Base-by-base conservation (phyloP, 2,797 vertebrate species). In the Taenioides sp. region DNA sequence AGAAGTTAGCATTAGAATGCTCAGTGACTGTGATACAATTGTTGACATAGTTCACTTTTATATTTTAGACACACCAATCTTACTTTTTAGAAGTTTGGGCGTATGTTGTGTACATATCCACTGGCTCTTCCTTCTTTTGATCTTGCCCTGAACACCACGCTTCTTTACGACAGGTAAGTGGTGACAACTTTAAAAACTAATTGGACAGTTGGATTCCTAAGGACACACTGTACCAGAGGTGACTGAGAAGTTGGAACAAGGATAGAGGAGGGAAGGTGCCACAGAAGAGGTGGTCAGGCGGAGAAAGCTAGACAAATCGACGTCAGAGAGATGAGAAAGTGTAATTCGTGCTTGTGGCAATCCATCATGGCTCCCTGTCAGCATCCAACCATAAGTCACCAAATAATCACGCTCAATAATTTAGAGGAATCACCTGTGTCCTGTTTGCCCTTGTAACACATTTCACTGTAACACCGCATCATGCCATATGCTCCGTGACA, bases 321-420 rank as follows among this genome's bases (percentile, higher is more conserved):
- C 84, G 78, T 81, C 7, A 54, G 76, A 85, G 85, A 72, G 87
- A 86, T 81, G 87, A 92, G 90, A 91, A 91, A 89, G 90, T 92
- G 91, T 91, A 92, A 93, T 93, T 93, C 90, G 88, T 86, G 78
- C 82, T 74, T 61, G 78, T 76, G 70, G 77, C 86, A 72, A 89
- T 93, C 90, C 84, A 88, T 94, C 89, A 87, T 79, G 74, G 65
- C 64, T 76, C 69, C 72, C 75, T 80, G 92, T 91, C 93, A 93
- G 90, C 87, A 83, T 86, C 78, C 83, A 76, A 87, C 91, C 93
- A 93, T 93, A 92, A 93, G 85, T 94, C 92, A 93, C 85, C 88
- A 88, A 91, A 92, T 90, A 88, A 94, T 92, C 89, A 89, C 90
- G 86, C 86, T 90, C 84, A 81, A 85, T 92, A 91, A 92, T 92